Percentiles rank a stretch among this genome's conserved stretches.
Conservation (phyloP, 2,888 invertebrate genomes). For the Hemistola chrysoprasaria region DNA sequence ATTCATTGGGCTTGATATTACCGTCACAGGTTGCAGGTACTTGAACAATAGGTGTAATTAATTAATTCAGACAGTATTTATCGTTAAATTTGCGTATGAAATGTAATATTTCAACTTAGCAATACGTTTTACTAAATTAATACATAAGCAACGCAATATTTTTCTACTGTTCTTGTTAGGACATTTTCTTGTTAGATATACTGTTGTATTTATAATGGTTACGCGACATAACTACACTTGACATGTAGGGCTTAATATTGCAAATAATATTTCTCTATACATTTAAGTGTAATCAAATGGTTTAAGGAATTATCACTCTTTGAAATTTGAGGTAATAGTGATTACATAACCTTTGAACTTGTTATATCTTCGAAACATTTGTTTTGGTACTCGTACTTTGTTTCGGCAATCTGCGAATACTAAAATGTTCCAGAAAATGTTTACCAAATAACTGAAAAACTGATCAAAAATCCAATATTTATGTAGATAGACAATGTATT, state of each 20-base stretch:
- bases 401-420: too few relatives aligned
- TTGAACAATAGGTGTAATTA: conserved; percentile 10
- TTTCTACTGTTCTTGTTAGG: conserved; percentile 26
- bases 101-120: conserved; percentile 6
- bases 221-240: too few relatives aligned
- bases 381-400: too few relatives aligned
- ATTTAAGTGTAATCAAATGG: too few relatives aligned
- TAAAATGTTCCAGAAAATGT: too few relatives aligned
- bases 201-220: neutral
- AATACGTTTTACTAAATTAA: conserved; percentile 5
- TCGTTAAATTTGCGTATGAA: conserved; percentile 17
- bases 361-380: too few relatives aligned
- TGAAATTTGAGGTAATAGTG: too few relatives aligned
- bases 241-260: too few relatives aligned
- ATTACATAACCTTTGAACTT: too few relatives aligned
- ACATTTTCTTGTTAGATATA: conserved; percentile 6
- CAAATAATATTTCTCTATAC: too few relatives aligned
- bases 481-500: conserved; percentile 10
- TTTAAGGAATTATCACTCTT: too few relatives aligned
- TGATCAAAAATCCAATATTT: neutral
- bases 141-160: conserved; percentile 27
- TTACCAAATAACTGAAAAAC: neutral
- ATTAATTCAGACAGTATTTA: conserved; percentile 27
- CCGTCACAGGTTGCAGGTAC: conserved; percentile 13
- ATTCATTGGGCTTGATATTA: conserved; percentile 50